A percentile compares a stretch with the other conserved stretches of the same genome.
Evolutionary conservation across 1,140 invertebrate genomes (phyloP).

Genomic region (Neodiprion lecontei): DNA sequence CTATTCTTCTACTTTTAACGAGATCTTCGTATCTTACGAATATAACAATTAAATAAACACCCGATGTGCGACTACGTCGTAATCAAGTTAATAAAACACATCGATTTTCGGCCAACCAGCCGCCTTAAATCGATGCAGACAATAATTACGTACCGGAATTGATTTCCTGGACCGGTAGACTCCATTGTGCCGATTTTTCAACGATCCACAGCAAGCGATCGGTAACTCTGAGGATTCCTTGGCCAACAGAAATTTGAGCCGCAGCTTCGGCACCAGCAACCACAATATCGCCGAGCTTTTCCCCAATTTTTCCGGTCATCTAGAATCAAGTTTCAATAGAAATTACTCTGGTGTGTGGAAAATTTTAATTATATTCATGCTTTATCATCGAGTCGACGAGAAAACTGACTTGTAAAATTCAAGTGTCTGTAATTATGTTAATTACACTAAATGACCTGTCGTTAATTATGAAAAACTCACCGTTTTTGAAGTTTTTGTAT

Average conservation of each 20-base stretch:
- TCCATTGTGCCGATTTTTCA: slow-evolving; percentile 67
- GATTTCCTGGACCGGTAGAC: slow-evolving; percentile 52
- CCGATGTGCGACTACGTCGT: too few species aligned
- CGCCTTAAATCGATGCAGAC: not conserved
- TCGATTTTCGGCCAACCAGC: too few species aligned
- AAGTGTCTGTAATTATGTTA: too few species aligned
- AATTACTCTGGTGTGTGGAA: too few species aligned
- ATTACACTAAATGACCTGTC: too few species aligned
- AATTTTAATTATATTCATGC: too few species aligned
- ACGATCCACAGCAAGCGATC: slow-evolving; percentile 62
- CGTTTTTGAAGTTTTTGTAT: not conserved
- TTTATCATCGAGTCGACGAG: too few species aligned
- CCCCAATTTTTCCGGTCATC: not conserved
- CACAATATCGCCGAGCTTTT: slow-evolving; percentile 21
- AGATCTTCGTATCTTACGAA: too few species aligned
- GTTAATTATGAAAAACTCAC: not conserved
- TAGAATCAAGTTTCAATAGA: not conserved
- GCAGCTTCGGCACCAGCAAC: slow-evolving; percentile 33
- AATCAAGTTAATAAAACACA: too few species aligned
- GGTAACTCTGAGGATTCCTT: slow-evolving; percentile 53
- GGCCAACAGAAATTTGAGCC: slow-evolving; percentile 51
- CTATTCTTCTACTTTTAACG: too few species aligned
- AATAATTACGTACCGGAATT: slow-evolving; percentile 28
- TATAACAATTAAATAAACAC: not conserved
- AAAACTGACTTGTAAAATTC: too few species aligned